Evolutionary conservation across 2,113 vertebrate species (phyloP).

Genomic region (Phrynocephalus versicolor): DNA sequence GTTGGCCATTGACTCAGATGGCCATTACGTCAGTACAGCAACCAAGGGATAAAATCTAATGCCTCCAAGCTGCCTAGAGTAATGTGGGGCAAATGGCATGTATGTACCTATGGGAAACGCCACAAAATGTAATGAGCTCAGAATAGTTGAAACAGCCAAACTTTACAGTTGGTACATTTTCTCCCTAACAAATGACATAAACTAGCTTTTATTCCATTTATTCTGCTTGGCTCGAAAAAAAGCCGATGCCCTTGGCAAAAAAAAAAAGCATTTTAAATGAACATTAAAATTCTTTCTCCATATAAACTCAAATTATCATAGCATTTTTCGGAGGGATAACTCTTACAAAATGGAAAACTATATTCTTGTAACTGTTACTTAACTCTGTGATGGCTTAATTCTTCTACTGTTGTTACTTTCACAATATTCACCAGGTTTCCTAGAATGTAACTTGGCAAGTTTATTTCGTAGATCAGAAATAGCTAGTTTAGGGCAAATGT

Average conservation of each 20-base stretch:
- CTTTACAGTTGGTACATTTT: neutral
- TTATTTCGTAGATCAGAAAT: too few relatives aligned
- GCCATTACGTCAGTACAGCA: neutral
- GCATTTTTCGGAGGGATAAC: neutral
- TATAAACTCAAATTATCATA: neutral
- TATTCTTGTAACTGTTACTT: neutral
- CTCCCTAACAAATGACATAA: neutral
- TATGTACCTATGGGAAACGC: neutral
- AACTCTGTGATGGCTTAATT: neutral
- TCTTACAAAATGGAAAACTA: neutral
- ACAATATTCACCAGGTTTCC: neutral
- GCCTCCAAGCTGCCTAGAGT: neutral
- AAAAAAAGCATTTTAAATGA: neutral
- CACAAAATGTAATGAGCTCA: neutral
- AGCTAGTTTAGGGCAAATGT: too few relatives aligned
- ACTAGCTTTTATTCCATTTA: neutral
- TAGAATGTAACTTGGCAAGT: too few relatives aligned
- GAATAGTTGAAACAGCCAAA: neutral
- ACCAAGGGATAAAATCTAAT: conserved; percentile 1
- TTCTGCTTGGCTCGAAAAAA: neutral
- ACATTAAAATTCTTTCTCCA: neutral
- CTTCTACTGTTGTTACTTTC: neutral
- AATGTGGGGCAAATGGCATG: neutral
- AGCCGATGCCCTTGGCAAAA: neutral
- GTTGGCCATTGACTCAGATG: neutral